phyloP scores from a whole-genome alignment of 2,888 invertebrate genomes.

The Polymixis lichenea region DNA sequence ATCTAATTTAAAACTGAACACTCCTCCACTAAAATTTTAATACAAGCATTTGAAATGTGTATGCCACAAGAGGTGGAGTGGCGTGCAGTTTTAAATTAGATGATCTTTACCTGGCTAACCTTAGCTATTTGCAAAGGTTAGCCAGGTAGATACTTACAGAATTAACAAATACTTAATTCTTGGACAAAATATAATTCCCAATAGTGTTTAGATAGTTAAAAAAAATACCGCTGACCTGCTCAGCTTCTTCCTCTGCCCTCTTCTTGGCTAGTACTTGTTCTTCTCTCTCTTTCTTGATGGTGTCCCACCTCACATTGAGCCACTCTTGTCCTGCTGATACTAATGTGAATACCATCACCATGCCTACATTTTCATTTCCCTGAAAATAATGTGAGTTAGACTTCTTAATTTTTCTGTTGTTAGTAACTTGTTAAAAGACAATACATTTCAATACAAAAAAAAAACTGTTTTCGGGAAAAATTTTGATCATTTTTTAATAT shows the following conservation, averaged over 20 bases:
- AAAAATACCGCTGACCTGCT: conserved; percentile 90
- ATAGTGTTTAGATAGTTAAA: not conserved
- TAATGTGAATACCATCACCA: conserved; percentile 99
- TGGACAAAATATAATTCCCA: not conserved
- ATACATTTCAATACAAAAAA: no score
- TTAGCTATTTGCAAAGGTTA: not conserved
- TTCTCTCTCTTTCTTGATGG: conserved; percentile 93
- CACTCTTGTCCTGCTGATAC: conserved; percentile 98
- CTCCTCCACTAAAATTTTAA: no score
- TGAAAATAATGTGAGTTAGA: conserved; percentile 68
- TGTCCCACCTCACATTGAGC: conserved; percentile 96
- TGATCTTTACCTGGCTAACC: not conserved
- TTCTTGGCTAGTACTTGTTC: conserved; percentile 92
- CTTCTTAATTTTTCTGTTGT: not conserved
- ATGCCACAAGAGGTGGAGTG: no score
- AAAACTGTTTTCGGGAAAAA: no score
- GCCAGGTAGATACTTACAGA: not conserved
- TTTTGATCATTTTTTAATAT: no score
- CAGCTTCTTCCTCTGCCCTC: conserved; percentile 96
- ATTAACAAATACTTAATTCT: not conserved
- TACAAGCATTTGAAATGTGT: no score
- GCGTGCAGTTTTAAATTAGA: no score
- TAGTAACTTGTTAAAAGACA: not conserved
- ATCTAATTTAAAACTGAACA: no score
- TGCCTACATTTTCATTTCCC: conserved; percentile 97